These are phyloP conservation scores for Procapra przewalskii DNA, from an alignment of 2,113 vertebrate species.

Conservation along the genomic window DNA sequence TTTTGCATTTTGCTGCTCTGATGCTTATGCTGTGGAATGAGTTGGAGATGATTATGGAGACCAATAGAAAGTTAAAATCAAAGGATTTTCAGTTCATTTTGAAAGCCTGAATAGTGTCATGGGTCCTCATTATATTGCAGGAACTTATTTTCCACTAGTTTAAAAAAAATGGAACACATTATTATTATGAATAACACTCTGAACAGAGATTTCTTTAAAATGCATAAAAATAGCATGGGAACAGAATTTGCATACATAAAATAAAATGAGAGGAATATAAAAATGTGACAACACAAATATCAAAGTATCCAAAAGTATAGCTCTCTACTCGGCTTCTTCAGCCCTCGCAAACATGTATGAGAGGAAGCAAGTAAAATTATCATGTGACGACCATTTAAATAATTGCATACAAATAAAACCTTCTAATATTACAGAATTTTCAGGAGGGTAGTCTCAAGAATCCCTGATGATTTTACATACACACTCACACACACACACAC, in stretches of 20 bases:
- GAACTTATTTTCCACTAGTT: background rate
- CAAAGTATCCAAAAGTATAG: background rate
- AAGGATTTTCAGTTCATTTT: constrained; percentile 26
- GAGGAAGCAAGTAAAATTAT: background rate
- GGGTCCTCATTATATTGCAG: constrained; percentile 21
- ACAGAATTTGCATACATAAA: constrained; percentile 10
- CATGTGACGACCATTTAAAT: background rate
- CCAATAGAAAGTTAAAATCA: constrained; percentile 9
- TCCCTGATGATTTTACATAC: background rate
- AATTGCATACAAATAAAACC: background rate
- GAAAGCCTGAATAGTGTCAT: constrained; percentile 29
- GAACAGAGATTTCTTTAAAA: constrained; percentile 22
- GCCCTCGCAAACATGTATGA: background rate
- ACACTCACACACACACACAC: background rate
- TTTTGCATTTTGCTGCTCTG: background rate
- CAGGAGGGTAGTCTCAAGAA: background rate
- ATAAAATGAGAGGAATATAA: background rate
- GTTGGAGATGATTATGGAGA: background rate
- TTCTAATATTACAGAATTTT: background rate
- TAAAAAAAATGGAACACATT: background rate
- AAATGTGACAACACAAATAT: background rate
- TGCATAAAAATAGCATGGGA: background rate
- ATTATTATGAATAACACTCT: constrained; percentile 24
- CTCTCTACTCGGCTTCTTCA: background rate
- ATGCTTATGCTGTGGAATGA: background rate